Evolutionary conservation across 2,797 vertebrate species (phyloP), one percentile per base, ranked within the genome.

Genomic region (Coendou prehensilis): DNA sequence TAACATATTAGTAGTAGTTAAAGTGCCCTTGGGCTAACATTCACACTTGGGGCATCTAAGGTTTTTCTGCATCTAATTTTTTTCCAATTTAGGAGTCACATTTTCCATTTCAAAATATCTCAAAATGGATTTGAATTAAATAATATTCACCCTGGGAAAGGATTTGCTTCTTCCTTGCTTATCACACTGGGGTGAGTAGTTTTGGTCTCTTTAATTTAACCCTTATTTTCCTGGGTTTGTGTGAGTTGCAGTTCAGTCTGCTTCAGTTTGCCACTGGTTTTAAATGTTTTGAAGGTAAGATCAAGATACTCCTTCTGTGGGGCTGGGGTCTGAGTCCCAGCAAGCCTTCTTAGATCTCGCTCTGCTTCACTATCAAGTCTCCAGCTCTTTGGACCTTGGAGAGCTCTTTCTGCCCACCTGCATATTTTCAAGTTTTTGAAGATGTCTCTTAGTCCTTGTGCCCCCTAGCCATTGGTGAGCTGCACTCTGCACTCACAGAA

Each of bases 211-310:
- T 86, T 91, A 59, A 73, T 67, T 56, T 93, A n/a, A 5, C 47
- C 41, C 45, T 33, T 1, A 9, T 28, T 75, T 73, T 84, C 5
- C 10, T 4, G 50, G 86, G 30, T 22, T 59, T 71, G 47, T 17
- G 41, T 90, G 54, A 3, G 26, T 23, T 33, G 6, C 28, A 56
- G 17, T 45, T 71, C 10, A 0, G 23, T 6, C 64, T 73, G n/a
- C 69, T 61, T n/a, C 54, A 37, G 22, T 47, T 59, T 50, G 47
- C 13, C 33, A 1, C 15, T 79, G 75, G 9, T 59, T 92, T 92
- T 67, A 75, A 92, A 63, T 89, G 86, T 91, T 94, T 92, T 92
- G 82, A 56, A 80, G 54, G 86, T 64, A 69, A 91, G 52, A 83
- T 90, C 91, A 91, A 82, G 78, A 82, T 59, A 52, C 14, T 23